A percentile compares a stretch with the other conserved stretches of the same genome.
Evolutionary conservation across 2,113 vertebrate species (phyloP).

Genomic region (Corythornis vintsioides): DNA sequence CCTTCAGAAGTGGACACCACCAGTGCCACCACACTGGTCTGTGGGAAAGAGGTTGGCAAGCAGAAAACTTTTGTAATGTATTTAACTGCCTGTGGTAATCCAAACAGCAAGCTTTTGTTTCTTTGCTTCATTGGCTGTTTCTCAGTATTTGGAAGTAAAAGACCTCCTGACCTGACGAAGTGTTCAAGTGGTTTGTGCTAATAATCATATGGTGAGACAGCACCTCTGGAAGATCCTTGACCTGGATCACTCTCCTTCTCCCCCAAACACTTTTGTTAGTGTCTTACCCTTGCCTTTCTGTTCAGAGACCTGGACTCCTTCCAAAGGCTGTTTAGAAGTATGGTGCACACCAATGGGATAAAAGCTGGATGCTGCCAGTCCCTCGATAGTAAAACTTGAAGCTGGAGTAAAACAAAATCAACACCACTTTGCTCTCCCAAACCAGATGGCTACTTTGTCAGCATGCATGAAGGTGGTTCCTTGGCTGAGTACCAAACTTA

Average conservation of each 20-base stretch:
- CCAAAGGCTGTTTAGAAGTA: neutral
- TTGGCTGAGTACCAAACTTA: neutral
- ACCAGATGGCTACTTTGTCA: neutral
- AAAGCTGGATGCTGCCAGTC: neutral
- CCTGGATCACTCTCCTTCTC: neutral
- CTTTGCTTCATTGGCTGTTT: neutral
- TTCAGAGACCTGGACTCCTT: neutral
- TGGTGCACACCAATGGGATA: neutral
- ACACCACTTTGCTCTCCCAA: neutral
- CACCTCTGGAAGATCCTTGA: neutral
- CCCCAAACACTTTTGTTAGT: neutral
- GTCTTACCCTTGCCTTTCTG: neutral
- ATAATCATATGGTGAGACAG: neutral
- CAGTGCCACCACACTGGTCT: neutral
- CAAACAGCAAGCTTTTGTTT: neutral
- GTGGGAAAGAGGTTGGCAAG: neutral
- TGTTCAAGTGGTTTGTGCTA: neutral
- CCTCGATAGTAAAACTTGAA: neutral
- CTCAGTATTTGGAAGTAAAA: neutral
- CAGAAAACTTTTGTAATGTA: neutral
- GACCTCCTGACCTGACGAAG: neutral
- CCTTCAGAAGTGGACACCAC: neutral
- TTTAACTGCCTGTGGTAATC: neutral
- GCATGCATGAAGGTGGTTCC: neutral
- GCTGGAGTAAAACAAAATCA: neutral